These are phyloP conservation scores for Patiria miniata DNA, from an alignment of 35 echinoderm and acorn worm species.

Conservation along the genomic window DNA sequence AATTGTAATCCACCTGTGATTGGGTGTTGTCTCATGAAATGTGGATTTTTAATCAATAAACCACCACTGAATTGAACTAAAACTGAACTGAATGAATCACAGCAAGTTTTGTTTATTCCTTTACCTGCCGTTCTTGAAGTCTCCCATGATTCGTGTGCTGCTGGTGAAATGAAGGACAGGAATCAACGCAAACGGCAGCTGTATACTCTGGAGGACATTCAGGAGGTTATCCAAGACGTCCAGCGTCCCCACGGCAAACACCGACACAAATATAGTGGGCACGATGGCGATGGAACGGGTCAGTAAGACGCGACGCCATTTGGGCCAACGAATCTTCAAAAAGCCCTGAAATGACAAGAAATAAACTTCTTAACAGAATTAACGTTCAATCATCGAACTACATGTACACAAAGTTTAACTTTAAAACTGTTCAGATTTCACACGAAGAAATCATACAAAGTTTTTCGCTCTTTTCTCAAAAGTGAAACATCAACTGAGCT, in stretches of 20 bases:
- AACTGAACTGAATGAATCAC: too few species aligned
- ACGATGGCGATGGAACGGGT: conserved; percentile 79
- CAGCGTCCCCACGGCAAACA: conserved; percentile 34
- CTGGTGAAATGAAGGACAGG: conserved; percentile 83
- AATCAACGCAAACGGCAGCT: conserved; percentile 71
- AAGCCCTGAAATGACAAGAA: conserved; percentile 57
- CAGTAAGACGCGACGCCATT: conserved; percentile 67
- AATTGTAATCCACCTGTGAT: too few species aligned
- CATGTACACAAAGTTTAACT: too few species aligned
- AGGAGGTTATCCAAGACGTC: conserved; percentile 57
- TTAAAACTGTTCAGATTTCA: too few species aligned
- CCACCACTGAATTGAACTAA: too few species aligned
- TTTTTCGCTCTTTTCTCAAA: too few species aligned
- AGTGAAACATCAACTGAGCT: too few species aligned
- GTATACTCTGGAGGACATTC: conserved; percentile 76
- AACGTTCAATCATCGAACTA: too few species aligned
- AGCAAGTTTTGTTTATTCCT: too few species aligned
- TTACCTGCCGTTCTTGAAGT: conserved; percentile 66
- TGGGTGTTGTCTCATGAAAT: too few species aligned
- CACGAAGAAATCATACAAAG: too few species aligned
- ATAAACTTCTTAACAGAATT: not conserved
- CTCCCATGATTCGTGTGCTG: conserved; percentile 78
- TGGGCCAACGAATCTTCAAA: conserved; percentile 64
- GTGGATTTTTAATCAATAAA: too few species aligned
- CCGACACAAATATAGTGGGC: conserved; percentile 63